A percentile compares a stretch with the other conserved stretches of the same genome.
Conservation (phyloP, 2,113 vertebrate genomes). For the Ciconia maguari region DNA sequence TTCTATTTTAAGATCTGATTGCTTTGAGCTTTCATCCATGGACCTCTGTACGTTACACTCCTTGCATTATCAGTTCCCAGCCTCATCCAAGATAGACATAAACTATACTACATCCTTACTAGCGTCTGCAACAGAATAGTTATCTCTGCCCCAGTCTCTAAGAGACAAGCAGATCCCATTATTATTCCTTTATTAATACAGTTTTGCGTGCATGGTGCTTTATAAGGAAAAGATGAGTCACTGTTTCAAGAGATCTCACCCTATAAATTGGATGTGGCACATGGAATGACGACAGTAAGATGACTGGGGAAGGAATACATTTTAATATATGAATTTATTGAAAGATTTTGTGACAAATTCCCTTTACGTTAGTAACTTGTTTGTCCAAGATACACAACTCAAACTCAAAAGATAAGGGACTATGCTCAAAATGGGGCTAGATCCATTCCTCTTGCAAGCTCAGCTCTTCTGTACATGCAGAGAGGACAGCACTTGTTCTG, state of each 20-base stretch:
- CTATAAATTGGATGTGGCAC: not conserved
- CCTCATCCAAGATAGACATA: not conserved
- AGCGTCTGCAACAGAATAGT: not conserved
- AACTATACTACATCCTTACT: not conserved
- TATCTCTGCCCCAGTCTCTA: not conserved
- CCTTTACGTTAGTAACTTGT: not conserved
- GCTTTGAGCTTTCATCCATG: not conserved
- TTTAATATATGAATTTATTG: not conserved
- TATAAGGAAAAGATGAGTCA: slow-evolving; percentile 45
- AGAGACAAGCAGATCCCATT: slow-evolving; percentile 1
- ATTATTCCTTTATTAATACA: slow-evolving; percentile 36
- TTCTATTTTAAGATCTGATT: not conserved
- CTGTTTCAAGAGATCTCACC: slow-evolving; percentile 14
- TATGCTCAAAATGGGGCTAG: not conserved
- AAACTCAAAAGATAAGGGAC: not conserved
- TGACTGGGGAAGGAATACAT: not conserved
- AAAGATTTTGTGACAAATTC: not conserved
- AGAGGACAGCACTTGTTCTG: not conserved
- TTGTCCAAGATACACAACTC: not conserved
- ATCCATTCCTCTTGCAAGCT: not conserved
- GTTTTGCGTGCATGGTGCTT: not conserved
- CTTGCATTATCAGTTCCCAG: not conserved
- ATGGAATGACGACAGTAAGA: not conserved
- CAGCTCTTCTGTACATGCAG: not conserved
- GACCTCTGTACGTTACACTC: not conserved